Evolutionary conservation across 2,888 invertebrate genomes (phyloP).

Genomic region (Dolichopus griseipennis): DNA sequence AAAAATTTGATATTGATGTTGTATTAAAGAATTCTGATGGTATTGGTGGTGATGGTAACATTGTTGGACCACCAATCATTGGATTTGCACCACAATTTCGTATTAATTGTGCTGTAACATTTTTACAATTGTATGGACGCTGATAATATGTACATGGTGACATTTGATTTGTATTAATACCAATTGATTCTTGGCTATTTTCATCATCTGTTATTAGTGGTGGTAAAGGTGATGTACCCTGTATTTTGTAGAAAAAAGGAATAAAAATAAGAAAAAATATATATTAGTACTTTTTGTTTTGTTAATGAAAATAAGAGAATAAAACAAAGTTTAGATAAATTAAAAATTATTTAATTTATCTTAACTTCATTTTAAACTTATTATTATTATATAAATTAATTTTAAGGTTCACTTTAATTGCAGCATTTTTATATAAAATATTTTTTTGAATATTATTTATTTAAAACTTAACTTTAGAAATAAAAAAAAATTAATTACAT

Average conservation of each 20-base stretch:
- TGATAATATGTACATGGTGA: constrained; percentile 19
- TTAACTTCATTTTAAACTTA: no score
- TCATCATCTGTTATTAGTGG: constrained; percentile 17
- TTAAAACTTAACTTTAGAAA: no score
- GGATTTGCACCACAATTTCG: constrained; percentile 37
- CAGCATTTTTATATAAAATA: no score
- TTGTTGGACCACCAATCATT: constrained; percentile 35
- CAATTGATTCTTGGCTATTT: constrained; percentile 18
- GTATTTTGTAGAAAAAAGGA: not conserved
- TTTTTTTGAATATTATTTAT: no score
- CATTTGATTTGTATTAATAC: constrained; percentile 20
- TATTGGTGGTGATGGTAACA: constrained; percentile 32
- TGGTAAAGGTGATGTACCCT: not conserved
- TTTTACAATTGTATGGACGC: constrained; percentile 9
- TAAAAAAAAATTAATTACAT: no score
- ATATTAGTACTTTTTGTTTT: not conserved
- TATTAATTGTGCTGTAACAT: constrained; percentile 27
- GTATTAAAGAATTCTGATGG: constrained; percentile 5
- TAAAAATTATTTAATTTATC: no score
- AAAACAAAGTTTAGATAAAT: not conserved
- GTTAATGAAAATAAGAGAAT: not conserved
- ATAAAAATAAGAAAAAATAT: not conserved
- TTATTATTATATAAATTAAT: no score
- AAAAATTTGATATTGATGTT: not conserved
- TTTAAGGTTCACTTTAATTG: not conserved